phyloP scores from a whole-genome alignment of 2,113 vertebrate genomes.

The Hepsetus odoe region DNA sequence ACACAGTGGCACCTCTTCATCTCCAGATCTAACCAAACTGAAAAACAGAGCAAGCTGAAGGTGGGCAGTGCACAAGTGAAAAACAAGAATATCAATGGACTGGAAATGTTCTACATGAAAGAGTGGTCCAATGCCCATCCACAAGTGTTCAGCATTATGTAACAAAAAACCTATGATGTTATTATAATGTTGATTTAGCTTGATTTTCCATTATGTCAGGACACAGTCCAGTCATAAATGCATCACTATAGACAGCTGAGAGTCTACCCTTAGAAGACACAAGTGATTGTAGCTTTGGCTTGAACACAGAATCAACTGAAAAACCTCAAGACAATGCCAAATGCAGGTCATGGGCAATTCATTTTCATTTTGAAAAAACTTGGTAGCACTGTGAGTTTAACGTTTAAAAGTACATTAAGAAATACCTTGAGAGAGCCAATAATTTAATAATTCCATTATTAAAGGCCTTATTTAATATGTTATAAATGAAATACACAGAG shows the following conservation, averaged over 20 bases:
- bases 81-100: no score
- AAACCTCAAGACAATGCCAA: conserved; percentile 64
- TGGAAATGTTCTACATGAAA: no score
- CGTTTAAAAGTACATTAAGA: conserved; percentile 77
- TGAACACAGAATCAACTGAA: conserved; percentile 76
- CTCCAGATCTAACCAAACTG: no score
- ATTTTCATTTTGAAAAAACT: conserved; percentile 59
- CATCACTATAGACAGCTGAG: background rate
- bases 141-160: no score
- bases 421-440: conserved; percentile 66
- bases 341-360: conserved; percentile 69
- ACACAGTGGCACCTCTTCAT: no score
- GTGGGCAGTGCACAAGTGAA: no score
- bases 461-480: background rate
- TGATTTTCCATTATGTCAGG: background rate
- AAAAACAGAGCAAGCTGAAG: no score
- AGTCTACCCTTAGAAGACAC: background rate
- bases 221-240: background rate
- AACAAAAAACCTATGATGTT: background rate
- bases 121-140: no score
- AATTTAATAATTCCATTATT: conserved; percentile 67
- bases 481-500: background rate
- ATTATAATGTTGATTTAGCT: background rate
- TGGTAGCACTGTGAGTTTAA: conserved; percentile 59
- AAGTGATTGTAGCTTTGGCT: background rate